phyloP scores from a whole-genome alignment of 1,140 invertebrate species.

The Rhagoletis zephyria region DNA sequence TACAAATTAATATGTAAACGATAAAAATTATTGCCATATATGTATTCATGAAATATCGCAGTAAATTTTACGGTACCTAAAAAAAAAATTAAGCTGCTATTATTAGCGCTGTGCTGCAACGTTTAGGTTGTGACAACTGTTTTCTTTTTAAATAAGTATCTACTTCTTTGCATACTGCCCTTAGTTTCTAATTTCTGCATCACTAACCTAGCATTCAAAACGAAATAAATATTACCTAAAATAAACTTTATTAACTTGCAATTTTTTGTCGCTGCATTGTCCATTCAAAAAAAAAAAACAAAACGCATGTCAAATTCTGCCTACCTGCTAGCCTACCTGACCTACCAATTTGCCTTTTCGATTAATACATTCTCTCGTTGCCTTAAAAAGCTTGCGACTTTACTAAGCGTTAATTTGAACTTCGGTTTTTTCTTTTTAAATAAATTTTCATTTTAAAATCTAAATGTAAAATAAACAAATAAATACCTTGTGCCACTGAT shows the following conservation, averaged over 20 bases:
- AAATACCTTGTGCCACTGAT: slow-evolving; percentile 68
- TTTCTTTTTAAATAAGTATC: no score
- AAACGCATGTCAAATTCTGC: no score
- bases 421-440: not conserved
- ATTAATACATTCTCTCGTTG: not conserved
- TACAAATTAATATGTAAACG: slow-evolving; percentile 14
- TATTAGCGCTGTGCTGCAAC: not conserved
- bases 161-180: not conserved
- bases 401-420: not conserved
- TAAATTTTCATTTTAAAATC: slow-evolving; percentile 6
- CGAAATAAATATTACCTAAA: not conserved
- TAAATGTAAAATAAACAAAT: slow-evolving; percentile 57
- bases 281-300: not conserved
- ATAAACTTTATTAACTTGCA: not conserved
- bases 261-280: not conserved
- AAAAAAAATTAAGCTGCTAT: slow-evolving; percentile 23
- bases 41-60: slow-evolving; percentile 43
- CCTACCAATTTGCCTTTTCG: not conserved
- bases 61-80: slow-evolving; percentile 35
- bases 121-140: not conserved
- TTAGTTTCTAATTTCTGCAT: not conserved
- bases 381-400: not conserved
- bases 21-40: slow-evolving; percentile 37
- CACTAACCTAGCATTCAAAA: not conserved
- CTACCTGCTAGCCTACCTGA: slow-evolving; percentile 6